Conservation (phyloP, 2,113 vertebrate genomes). For the Crotalus tigris region DNA sequence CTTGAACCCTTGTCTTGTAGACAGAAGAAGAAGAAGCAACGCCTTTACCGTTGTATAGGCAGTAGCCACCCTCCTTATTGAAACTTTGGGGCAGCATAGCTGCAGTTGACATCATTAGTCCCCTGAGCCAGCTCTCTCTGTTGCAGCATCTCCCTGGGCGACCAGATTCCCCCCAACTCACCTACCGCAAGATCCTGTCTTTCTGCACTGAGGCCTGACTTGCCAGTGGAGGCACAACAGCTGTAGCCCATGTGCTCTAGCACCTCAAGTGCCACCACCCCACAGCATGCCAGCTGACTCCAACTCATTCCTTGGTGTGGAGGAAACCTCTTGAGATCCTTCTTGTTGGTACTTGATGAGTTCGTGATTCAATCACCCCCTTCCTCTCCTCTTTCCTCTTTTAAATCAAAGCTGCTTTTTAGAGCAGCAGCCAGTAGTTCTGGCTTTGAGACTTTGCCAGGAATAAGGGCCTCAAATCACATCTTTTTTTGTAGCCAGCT, state of each 20-base stretch:
- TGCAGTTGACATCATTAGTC: neutral
- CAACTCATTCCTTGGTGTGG: neutral
- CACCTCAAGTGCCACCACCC: neutral
- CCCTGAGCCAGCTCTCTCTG: constrained; percentile 30
- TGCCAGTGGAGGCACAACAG: neutral
- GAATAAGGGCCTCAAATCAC: neutral
- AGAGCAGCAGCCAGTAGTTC: accelerated
- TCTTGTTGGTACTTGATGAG: neutral
- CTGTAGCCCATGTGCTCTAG: neutral
- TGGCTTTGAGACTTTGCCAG: neutral
- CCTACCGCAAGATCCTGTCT: constrained; percentile 49
- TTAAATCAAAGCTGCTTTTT: neutral
- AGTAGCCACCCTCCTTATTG: neutral
- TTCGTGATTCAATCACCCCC: neutral
- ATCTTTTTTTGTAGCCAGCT: neutral
- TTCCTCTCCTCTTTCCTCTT: neutral
- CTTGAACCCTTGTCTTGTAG: neutral
- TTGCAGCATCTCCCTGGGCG: constrained; percentile 47
- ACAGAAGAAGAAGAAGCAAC: neutral
- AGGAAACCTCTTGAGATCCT: neutral
- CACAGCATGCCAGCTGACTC: neutral
- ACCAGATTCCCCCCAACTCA: constrained; percentile 35
- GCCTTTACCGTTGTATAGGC: accelerated
- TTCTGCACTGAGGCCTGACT: constrained; percentile 49
- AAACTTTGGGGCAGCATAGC: neutral